Base-by-base conservation (phyloP, 2,888 invertebrate genomes). In the Galerucella calmariensis region DNA sequence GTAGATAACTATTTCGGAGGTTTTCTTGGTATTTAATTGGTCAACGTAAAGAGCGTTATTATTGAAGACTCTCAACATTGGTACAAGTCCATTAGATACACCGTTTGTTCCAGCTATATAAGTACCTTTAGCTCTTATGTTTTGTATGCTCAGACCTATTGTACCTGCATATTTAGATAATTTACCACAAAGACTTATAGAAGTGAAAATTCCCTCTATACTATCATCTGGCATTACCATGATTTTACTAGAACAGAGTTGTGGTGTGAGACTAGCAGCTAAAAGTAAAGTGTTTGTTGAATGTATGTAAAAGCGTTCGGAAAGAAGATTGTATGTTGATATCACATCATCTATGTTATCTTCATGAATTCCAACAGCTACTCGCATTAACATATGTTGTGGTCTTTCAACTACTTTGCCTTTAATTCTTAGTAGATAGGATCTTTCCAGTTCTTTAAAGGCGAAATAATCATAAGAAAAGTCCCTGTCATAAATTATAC, bases 311-410 rank as follows among this genome's bases (percentile, higher is more conserved):
- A 95, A 98, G 81, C 94, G 91, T 85, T 98, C 97, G 0, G 99
- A 99, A 81, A 99, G 88, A 76, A 96, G 90, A 86, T 99, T 97
- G 88, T 99, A 99, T 0, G 99, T 98, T 89, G 97, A 95, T 79
- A 99, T 96, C 11, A 94, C 98, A 16, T 93, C 90, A 77, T 96
- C 95, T 76, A 99, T 94, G 84, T 99, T 95, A 79, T 96, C 94
- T 1, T 94, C 95, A 86, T 99, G 99, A 82, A 99, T 80, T 1
- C 98, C 99, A 77, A 99, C 94, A 2, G 99, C 89, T 0, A 98
- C 98, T 82, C 99, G 89, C 99, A 99, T 99, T 73, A 99, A 88
- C 98, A 99, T 96, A 83, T 99, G 98, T 84, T 99, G 99, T 0
- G 99, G 99, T 44, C 99, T 91, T 87, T 99, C 99, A 1, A 92